These are phyloP conservation scores for Betta splendens DNA, from an alignment of 2,797 vertebrate species.

Conservation along the genomic window DNA sequence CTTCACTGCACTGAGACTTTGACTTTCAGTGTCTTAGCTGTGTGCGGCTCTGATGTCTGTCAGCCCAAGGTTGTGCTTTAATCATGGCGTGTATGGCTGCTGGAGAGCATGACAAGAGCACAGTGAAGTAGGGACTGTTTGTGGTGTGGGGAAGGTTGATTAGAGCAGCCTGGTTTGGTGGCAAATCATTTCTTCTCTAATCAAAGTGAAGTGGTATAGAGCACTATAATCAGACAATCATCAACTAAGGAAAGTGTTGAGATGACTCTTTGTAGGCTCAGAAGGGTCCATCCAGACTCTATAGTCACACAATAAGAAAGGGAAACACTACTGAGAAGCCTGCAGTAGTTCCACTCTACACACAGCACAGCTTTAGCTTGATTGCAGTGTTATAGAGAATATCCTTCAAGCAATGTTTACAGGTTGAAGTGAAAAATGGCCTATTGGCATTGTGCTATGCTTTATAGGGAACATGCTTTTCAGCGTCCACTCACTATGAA, in stretches of 20 bases:
- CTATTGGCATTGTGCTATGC: not conserved
- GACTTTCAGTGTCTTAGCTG: not conserved
- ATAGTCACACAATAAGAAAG: constrained; percentile 19
- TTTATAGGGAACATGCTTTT: not conserved
- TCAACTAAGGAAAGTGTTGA: constrained; percentile 37
- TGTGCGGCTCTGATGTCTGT: constrained; percentile 1
- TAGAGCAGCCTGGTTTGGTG: constrained; percentile 43
- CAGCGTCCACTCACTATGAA: not conserved
- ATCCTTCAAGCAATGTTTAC: not conserved
- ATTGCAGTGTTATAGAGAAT: constrained; percentile 12
- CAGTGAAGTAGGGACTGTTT: constrained; percentile 31
- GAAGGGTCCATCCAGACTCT: constrained; percentile 27
- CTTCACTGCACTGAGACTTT: constrained; percentile 1
- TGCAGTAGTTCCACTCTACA: constrained; percentile 6
- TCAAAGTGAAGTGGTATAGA: constrained; percentile 53
- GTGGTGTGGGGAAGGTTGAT: constrained; percentile 53
- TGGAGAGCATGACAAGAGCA: constrained; percentile 20
- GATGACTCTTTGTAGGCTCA: constrained; percentile 48
- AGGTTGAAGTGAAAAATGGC: not conserved
- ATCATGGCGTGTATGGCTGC: constrained; percentile 37
- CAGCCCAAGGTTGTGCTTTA: constrained; percentile 18
- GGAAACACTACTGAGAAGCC: constrained; percentile 10
- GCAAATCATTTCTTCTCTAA: constrained; percentile 56
- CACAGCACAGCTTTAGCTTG: not conserved
- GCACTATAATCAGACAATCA: constrained; percentile 58